phyloP scores from a whole-genome alignment of 2,797 vertebrate genomes.

The Hippoglossus hippoglossus region DNA sequence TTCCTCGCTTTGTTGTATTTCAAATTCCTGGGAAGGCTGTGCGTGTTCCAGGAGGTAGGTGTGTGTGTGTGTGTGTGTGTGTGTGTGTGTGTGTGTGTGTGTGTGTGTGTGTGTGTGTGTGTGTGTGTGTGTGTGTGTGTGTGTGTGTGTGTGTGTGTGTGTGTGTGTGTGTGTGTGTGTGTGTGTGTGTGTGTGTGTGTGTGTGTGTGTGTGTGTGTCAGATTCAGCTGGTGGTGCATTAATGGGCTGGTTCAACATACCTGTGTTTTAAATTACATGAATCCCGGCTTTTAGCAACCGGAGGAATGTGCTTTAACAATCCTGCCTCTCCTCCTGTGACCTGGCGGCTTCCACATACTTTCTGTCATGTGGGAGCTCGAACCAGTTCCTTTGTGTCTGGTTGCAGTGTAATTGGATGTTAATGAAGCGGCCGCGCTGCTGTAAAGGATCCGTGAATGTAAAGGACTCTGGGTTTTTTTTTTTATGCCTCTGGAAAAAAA shows the following conservation, averaged over 20 bases:
- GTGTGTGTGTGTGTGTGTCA: slow-evolving; percentile 6
- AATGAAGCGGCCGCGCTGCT: slow-evolving; percentile 40
- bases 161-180: no score
- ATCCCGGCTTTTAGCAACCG: slow-evolving; percentile 40
- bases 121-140: no score
- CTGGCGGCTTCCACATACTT: slow-evolving; percentile 3
- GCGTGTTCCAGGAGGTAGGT: slow-evolving; percentile 14
- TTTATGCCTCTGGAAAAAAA: not conserved
- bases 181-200: not conserved
- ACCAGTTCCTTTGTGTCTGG: slow-evolving; percentile 38
- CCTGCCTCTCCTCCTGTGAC: slow-evolving; percentile 37
- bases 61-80: no score
- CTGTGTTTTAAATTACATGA: slow-evolving; percentile 64
- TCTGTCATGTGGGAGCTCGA: slow-evolving; percentile 36
- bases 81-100: not conserved
- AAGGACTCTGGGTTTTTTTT: not conserved
- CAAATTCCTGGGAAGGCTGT: slow-evolving; percentile 36
- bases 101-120: no score
- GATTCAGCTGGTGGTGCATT: slow-evolving; percentile 42
- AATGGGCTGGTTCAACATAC: slow-evolving; percentile 54
- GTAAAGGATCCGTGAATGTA: slow-evolving; percentile 4
- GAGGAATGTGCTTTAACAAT: slow-evolving; percentile 60
- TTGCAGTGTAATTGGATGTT: slow-evolving; percentile 46
- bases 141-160: no score
- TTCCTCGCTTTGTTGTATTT: slow-evolving; percentile 51